Evolutionary conservation across 30 jellyfish, hydroid and myxozoan genomes (phyloP).

Genomic region (Cassiopea andromeda): DNA sequence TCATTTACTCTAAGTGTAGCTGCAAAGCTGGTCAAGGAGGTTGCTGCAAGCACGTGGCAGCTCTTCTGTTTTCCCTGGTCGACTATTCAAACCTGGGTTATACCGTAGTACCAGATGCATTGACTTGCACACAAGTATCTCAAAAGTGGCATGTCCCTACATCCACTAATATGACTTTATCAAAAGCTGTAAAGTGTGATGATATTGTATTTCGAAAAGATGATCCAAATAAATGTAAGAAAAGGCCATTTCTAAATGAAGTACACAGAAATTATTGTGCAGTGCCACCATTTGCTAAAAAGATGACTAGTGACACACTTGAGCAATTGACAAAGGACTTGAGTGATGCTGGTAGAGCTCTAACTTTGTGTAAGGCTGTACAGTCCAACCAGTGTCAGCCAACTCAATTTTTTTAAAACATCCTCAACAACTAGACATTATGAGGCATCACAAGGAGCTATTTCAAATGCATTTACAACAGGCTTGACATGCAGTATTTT

Average conservation of each 20-base stretch:
- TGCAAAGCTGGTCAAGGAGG: conserved; percentile 67
- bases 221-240: neutral
- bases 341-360: conserved; percentile 22
- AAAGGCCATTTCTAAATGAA: conserved; percentile 18
- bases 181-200: conserved; percentile 21
- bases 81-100: conserved; percentile 29
- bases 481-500: conserved; percentile 12
- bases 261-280: conserved; percentile 1
- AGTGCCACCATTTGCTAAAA: conserved; percentile 18
- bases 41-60: conserved; percentile 70
- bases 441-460: conserved; percentile 6
- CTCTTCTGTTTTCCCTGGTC: conserved; percentile 12
- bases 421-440: conserved; percentile 25
- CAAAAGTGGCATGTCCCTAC: conserved; percentile 24
- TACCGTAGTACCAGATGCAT: neutral
- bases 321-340: conserved; percentile 8
- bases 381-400: conserved; percentile 62
- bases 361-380: neutral
- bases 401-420: conserved; percentile 46
- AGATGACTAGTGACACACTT: neutral
- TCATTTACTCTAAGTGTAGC: neutral
- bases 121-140: conserved; percentile 38
- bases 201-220: conserved; percentile 8
- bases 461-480: neutral
- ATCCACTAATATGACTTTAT: conserved; percentile 16